Evolutionary conservation across 2,113 vertebrate species (phyloP), one percentile per base, ranked within the genome.

Genomic region (Collichthys lucidus): DNA sequence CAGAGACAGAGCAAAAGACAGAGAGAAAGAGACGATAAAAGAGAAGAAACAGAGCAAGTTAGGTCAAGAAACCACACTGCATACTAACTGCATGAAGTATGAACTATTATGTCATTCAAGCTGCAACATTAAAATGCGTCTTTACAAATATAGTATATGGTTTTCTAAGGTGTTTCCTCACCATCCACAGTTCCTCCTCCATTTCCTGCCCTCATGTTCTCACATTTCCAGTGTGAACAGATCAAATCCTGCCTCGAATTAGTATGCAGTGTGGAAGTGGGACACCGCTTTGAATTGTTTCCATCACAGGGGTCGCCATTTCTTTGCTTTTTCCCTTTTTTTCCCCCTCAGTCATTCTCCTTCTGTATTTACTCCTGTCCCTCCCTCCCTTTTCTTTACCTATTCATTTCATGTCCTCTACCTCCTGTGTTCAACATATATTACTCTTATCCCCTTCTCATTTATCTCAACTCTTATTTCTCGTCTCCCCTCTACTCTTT

Each of bases 211-310:
- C 11, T 29, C 26, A 6, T 56, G 56, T 66, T 16, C 8, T 59
- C 12, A 35, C 44, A 4, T 57, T 52, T 12, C 47, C 17, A 49
- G 5, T 20, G 17, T 44, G 47, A 76, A 66, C 17, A 11, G 31
- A 31, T 74, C 20, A 63, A 42, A 75, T 76, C 47, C 24, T 49
- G 46, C 59, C 49, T 8, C 5, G 20, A 66, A 61, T 26, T 14
- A 60, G 16, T 52, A 1, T 26, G 31, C 10, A 40, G 11, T 49
- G 1, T 66, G 12, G 35, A 49, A 50, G 10, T 16, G 7, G 22
- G 46, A 17, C 44, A 17, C 24, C 47, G 24, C 20, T 52, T 61
- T 53, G 16, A n/a, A 49, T 16, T 22, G 40, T 12, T 64, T 60
- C 16, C 56, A 22, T 31, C 52, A 52, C n/a, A 11, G n/a, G 52